Conservation (phyloP, 2,113 vertebrate species). For the Thamnophis sirtalis region DNA sequence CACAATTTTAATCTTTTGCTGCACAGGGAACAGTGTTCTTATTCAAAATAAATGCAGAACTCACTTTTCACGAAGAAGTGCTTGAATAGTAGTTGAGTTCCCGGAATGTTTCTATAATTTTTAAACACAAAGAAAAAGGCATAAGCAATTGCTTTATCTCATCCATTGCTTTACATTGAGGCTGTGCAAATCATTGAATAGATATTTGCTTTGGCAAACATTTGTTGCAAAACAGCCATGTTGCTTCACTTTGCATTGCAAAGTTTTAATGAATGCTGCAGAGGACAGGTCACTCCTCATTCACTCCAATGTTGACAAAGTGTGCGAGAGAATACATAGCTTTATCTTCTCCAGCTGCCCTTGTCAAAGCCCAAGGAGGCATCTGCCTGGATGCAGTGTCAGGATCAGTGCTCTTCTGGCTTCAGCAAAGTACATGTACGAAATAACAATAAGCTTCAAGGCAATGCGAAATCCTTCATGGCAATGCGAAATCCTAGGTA, state of each 20-base stretch:
- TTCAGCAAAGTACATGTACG: neutral
- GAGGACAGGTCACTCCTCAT: neutral
- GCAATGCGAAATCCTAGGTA: neutral
- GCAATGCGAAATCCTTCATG: neutral
- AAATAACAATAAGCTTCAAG: neutral
- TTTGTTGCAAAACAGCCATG: neutral
- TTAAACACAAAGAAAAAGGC: constrained; percentile 27
- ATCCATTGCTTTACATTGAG: neutral
- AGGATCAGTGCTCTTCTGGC: neutral
- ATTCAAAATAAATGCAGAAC: constrained; percentile 38
- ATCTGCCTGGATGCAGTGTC: neutral
- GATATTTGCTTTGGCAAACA: neutral
- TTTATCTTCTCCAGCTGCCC: neutral
- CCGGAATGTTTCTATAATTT: constrained; percentile 42
- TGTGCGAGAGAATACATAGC: neutral
- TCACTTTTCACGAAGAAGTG: constrained; percentile 35
- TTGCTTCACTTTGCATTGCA: neutral
- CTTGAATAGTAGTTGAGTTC: constrained; percentile 21
- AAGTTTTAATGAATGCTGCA: neutral
- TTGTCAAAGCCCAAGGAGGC: neutral
- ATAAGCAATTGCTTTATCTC: constrained; percentile 5
- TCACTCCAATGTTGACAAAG: neutral
- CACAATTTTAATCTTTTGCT: neutral
- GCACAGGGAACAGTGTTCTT: neutral
- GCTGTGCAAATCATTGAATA: neutral